These are phyloP conservation scores for Lagopus muta DNA, from an alignment of 2,113 vertebrate species.

Conservation along the genomic window DNA sequence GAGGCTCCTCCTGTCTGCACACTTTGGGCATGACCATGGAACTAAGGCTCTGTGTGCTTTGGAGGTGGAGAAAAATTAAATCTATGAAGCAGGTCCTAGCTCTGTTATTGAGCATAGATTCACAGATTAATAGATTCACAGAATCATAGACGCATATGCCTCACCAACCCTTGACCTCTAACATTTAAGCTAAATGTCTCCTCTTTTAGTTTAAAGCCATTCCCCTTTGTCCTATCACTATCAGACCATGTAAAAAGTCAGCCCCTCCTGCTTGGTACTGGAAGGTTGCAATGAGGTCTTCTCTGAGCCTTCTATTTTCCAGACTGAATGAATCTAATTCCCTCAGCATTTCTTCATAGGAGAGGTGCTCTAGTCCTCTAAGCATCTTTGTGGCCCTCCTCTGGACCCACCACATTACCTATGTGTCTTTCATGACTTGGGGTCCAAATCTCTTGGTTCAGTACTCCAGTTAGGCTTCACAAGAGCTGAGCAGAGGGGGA, in stretches of 20 bases:
- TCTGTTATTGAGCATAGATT: not conserved
- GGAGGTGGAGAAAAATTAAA: not conserved
- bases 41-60: not conserved
- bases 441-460: not conserved
- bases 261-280: not conserved
- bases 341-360: not conserved
- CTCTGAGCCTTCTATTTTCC: not conserved
- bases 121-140: too few relatives aligned
- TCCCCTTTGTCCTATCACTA: not conserved
- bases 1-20: not conserved
- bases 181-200: not conserved
- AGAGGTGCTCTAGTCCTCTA: not conserved
- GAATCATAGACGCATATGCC: not conserved
- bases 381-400: not conserved
- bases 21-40: not conserved
- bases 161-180: not conserved
- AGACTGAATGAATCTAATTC: not conserved
- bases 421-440: not conserved
- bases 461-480: not conserved
- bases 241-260: not conserved
- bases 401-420: not conserved
- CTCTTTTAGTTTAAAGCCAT: not conserved
- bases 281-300: not conserved
- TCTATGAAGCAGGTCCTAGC: not conserved
- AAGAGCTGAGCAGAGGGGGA: not conserved